Base-by-base conservation (phyloP, 37 sponge, comb jelly and placozoan species). In the Beroe ovata region DNA sequence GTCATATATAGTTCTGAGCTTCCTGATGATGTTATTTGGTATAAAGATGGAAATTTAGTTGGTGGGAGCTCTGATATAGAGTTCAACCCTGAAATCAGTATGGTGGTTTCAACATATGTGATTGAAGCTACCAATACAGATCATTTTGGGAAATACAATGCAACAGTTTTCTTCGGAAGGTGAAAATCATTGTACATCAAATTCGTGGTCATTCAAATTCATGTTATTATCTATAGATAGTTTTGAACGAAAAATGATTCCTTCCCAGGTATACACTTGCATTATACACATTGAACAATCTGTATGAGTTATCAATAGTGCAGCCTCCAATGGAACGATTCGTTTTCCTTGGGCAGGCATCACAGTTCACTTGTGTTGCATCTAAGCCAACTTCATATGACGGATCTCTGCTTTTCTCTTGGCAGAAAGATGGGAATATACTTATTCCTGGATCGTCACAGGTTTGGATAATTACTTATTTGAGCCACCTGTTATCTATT, bases 21-120 rank as follows among this genome's bases (percentile, higher is more conserved):
- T 21, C 84, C 84, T 22, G 84, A 77, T 36, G 84, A 77, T 20
- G 84, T 77, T 22, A 33, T 77, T 8, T 77, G 84, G 84, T 77
- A 42, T 4, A 36, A 36, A 42, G 38, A 77, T 35, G 84, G 84
- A 23, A 11, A 16, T 6, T 18, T 40, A 4, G 29, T 77, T 3
- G 33, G 18, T 26, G 54, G 28, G 0, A 16, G 54, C 38, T 21
- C 19, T 77, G 25, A 22, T 6, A 42, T 77, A 11, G 3, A 3
- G 54, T 77, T 26, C 47, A 54, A 77, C 28, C 0, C 84, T 4
- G 41, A n/a, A 23, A 8, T 1, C 4, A 19, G 22, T 1, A 77
- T 18, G 28, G 47, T 77, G 42, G 8, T 39, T 8, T 38, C 84
- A 1, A 19, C 14, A 18, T 42, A 42, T 36, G 28, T 6, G 4